Percentiles rank a stretch among this genome's conserved stretches.
Conservation (phyloP, 2,888 invertebrate genomes). For the Ophioninae sp. region DNA sequence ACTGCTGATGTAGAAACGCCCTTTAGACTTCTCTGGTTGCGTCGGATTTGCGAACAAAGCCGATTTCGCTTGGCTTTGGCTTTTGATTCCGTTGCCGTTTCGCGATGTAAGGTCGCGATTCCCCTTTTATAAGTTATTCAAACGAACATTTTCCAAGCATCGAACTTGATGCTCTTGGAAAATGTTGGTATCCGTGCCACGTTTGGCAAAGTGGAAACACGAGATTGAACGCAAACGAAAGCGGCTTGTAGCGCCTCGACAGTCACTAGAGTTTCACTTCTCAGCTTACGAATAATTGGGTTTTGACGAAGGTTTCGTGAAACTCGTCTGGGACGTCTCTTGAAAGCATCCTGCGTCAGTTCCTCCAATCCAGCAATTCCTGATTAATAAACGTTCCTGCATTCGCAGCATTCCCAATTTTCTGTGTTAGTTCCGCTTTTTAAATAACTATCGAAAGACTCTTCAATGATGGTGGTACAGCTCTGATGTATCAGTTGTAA, state of each 20-base stretch:
- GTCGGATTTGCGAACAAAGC: neutral
- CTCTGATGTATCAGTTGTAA: neutral
- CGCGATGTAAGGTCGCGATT: constrained; percentile 24
- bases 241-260: constrained; percentile 41
- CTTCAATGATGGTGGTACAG: neutral
- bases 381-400: constrained; percentile 51
- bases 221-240: neutral
- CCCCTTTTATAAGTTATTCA: constrained; percentile 14
- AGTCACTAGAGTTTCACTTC: constrained; percentile 53
- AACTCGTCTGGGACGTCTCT: constrained; percentile 20
- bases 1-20: neutral
- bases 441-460: neutral
- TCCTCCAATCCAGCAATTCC: constrained; percentile 3
- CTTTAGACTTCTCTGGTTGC: neutral
- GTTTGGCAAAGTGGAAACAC: constrained; percentile 23
- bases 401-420: constrained; percentile 20
- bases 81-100: neutral
- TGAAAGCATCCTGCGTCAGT: constrained; percentile 30
- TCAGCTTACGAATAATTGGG: constrained; percentile 50
- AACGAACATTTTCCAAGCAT: constrained; percentile 17
- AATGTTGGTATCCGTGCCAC: constrained; percentile 29
- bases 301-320: constrained; percentile 39
- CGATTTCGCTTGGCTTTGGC: neutral
- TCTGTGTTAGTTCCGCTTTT: constrained; percentile 4
- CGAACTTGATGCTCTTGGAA: neutral